phyloP scores from a whole-genome alignment of 2,797 vertebrate genomes.

The Liparis tanakae region DNA sequence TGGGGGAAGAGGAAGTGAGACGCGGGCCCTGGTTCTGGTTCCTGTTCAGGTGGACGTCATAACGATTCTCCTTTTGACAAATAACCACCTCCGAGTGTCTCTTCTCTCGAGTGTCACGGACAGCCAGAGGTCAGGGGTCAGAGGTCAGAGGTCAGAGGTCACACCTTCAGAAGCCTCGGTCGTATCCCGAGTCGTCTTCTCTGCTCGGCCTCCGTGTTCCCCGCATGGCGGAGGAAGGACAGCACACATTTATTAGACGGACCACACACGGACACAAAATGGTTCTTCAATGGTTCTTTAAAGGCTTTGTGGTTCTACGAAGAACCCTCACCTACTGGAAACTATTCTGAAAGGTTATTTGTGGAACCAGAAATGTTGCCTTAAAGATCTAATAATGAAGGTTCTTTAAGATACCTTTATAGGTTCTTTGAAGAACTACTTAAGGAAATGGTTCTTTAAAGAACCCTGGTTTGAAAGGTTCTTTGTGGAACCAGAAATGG shows the following conservation, averaged over 20 bases:
- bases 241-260: conserved; percentile 46
- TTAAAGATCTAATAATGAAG: too few species aligned
- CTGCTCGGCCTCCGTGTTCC: conserved; percentile 41
- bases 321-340: too few species aligned
- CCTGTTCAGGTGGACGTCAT: background rate
- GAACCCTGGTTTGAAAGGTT: too few species aligned
- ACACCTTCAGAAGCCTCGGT: conserved; percentile 36
- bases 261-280: too few species aligned
- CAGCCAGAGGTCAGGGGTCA: conserved; percentile 30
- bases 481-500: too few species aligned
- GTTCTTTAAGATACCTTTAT: too few species aligned
- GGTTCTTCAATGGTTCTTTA: too few species aligned
- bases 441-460: too few species aligned
- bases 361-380: too few species aligned
- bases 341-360: too few species aligned
- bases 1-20: conserved; percentile 14
- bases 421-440: too few species aligned
- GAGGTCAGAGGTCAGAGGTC: conserved; percentile 33
- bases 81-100: background rate
- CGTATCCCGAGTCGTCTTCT: conserved; percentile 41
- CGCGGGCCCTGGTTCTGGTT: conserved; percentile 10
- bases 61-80: conserved; percentile 44
- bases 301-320: too few species aligned
- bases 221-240: conserved; percentile 27
- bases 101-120: conserved; percentile 14